Evolutionary conservation across 2,113 vertebrate species (phyloP).

Genomic region (Calyptomena viridis): DNA sequence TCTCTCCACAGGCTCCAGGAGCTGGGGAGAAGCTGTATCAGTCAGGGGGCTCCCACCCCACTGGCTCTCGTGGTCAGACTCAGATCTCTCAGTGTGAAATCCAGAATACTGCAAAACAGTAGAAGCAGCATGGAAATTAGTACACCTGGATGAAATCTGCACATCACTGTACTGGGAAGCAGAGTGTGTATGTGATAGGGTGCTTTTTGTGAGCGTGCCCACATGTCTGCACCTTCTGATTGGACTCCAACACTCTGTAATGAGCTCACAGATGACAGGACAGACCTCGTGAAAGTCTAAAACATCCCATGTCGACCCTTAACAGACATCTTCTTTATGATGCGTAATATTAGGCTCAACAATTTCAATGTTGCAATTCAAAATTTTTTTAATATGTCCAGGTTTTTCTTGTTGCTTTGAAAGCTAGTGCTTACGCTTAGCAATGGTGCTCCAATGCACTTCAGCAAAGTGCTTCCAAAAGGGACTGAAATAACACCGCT

Average conservation of each 20-base stretch:
- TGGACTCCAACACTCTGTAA: background rate
- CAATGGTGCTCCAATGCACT: background rate
- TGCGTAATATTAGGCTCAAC: background rate
- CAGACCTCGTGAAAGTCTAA: background rate
- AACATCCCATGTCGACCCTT: background rate
- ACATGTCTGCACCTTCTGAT: background rate
- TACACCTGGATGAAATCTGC: background rate
- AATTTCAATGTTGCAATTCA: background rate
- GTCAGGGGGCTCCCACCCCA: constrained; percentile 94
- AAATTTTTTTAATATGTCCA: constrained; percentile 1
- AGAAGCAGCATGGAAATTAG: background rate
- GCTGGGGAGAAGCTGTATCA: constrained; percentile 87
- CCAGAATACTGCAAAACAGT: constrained; percentile 85
- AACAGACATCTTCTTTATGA: constrained; percentile 34
- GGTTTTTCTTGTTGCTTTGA: constrained; percentile 24
- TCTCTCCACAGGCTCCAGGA: constrained; percentile 83
- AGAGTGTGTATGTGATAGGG: background rate
- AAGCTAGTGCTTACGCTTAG: background rate
- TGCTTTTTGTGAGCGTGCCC: background rate
- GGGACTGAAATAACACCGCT: background rate
- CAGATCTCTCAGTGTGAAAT: constrained; percentile 90
- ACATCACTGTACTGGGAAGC: background rate
- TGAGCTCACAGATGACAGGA: constrained; percentile 3
- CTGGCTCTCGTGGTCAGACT: constrained; percentile 93
- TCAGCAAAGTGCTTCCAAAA: background rate